These are phyloP conservation scores for Gymnothorax reevesii DNA, from an alignment of 2,797 vertebrate species.

Conservation along the genomic window DNA sequence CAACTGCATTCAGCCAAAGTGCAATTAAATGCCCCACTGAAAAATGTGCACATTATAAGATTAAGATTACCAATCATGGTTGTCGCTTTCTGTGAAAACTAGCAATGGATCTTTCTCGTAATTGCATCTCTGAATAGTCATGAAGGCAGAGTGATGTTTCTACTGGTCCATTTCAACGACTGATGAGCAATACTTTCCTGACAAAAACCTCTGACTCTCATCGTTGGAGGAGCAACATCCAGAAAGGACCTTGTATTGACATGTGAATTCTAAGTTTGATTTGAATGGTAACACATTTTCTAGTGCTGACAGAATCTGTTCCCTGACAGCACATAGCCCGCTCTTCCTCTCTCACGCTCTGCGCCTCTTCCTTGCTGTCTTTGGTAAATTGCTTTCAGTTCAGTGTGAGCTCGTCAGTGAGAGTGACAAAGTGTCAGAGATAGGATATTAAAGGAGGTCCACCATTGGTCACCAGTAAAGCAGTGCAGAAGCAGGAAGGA, in stretches of 20 bases:
- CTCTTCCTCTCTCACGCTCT: not conserved
- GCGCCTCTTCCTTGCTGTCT: not conserved
- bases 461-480: not conserved
- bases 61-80: constrained; percentile 25
- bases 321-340: not conserved
- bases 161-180: not conserved
- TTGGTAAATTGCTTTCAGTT: constrained; percentile 1
- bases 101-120: not conserved
- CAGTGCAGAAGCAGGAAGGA: not conserved
- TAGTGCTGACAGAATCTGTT: not conserved
- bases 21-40: constrained; percentile 16
- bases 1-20: constrained; percentile 1
- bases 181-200: not conserved
- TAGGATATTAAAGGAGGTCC: not conserved
- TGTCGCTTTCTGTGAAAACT: not conserved
- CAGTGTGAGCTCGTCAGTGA: not conserved
- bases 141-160: not conserved
- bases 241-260: not conserved
- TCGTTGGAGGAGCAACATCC: not conserved
- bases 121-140: constrained; percentile 14
- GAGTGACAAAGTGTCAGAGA: not conserved
- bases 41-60: constrained; percentile 5
- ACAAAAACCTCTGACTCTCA: not conserved
- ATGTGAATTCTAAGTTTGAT: not conserved
- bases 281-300: constrained; percentile 17